Evolutionary conservation across 2,797 vertebrate species (phyloP).

Genomic region (Lagocephalus sceleratus): DNA sequence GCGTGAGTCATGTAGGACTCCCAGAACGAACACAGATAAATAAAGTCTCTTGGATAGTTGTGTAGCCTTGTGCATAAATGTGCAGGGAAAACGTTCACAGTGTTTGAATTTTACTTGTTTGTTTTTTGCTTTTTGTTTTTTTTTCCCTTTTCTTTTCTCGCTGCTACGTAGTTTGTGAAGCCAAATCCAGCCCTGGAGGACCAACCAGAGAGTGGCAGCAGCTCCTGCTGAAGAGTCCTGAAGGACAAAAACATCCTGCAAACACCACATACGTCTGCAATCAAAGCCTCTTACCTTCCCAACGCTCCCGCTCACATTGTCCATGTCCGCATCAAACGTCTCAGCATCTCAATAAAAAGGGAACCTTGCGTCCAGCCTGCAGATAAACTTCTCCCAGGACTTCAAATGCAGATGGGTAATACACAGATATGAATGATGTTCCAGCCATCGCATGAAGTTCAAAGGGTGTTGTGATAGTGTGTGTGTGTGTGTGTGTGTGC

Average conservation of each 20-base stretch:
- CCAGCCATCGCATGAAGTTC: slow-evolving; percentile 67
- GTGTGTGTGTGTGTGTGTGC: slow-evolving; percentile 66
- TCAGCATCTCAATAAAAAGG: slow-evolving; percentile 23
- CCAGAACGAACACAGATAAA: too few species aligned
- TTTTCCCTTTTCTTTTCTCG: too few species aligned
- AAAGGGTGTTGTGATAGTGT: slow-evolving; percentile 47
- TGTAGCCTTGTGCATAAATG: too few species aligned
- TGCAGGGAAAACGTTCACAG: neutral
- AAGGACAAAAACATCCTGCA: neutral
- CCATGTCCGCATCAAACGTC: slow-evolving; percentile 59
- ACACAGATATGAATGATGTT: slow-evolving; percentile 57
- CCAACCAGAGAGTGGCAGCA: too few species aligned
- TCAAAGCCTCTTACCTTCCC: slow-evolving; percentile 79
- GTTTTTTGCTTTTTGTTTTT: too few species aligned
- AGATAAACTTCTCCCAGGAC: slow-evolving; percentile 40
- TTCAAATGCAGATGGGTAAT: slow-evolving; percentile 64
- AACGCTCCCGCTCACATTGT: slow-evolving; percentile 60
- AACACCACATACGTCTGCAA: neutral
- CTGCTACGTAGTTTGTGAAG: too few species aligned
- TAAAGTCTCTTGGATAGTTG: too few species aligned
- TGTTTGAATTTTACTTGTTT: too few species aligned
- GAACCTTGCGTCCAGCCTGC: slow-evolving; percentile 61
- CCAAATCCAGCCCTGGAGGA: too few species aligned
- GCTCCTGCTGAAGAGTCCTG: too few species aligned
- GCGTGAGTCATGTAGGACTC: too few species aligned